These are phyloP conservation scores for Dryomyza anilis DNA, from an alignment of 2,888 invertebrate species.

Conservation along the genomic window DNA sequence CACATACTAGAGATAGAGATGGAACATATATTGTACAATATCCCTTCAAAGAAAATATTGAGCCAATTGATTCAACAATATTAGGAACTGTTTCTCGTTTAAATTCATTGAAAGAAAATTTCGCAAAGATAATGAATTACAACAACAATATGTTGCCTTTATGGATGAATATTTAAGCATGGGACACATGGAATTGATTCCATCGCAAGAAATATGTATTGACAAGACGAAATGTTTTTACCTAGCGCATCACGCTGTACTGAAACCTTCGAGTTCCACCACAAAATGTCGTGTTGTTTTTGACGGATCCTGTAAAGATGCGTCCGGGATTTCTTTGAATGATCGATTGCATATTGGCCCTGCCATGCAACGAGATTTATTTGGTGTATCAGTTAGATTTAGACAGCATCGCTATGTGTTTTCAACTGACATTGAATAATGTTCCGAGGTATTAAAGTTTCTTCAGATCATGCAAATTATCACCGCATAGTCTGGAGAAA, in stretches of 20 bases:
- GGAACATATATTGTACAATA: conserved; percentile 30
- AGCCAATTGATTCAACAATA: conserved; percentile 20
- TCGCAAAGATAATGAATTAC: conserved; percentile 8
- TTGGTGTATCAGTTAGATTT: conserved; percentile 20
- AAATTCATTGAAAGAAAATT: conserved; percentile 27
- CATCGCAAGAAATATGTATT: too few species aligned
- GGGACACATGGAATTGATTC: conserved; percentile 32
- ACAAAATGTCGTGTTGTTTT: conserved; percentile 31
- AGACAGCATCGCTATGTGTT: conserved; percentile 23
- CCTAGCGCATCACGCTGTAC: conserved; percentile 35
- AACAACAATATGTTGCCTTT: conserved; percentile 29
- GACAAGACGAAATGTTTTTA: conserved; percentile 27
- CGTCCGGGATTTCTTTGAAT: conserved; percentile 20
- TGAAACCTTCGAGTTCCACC: conserved; percentile 31
- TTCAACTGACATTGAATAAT: conserved; percentile 3
- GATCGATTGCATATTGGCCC: too few species aligned
- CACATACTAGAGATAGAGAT: conserved; percentile 20
- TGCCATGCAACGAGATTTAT: conserved; percentile 25
- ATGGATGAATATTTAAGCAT: conserved; percentile 30
- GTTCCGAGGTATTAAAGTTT: conserved; percentile 13
- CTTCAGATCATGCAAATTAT: too few species aligned
- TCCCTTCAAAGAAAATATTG: conserved; percentile 24
- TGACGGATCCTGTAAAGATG: conserved; percentile 23
- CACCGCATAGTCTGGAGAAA: conserved; percentile 8
- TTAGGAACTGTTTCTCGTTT: conserved; percentile 22